phyloP scores from a whole-genome alignment of 2,888 invertebrate species.

The Adelphocoris suturalis region DNA sequence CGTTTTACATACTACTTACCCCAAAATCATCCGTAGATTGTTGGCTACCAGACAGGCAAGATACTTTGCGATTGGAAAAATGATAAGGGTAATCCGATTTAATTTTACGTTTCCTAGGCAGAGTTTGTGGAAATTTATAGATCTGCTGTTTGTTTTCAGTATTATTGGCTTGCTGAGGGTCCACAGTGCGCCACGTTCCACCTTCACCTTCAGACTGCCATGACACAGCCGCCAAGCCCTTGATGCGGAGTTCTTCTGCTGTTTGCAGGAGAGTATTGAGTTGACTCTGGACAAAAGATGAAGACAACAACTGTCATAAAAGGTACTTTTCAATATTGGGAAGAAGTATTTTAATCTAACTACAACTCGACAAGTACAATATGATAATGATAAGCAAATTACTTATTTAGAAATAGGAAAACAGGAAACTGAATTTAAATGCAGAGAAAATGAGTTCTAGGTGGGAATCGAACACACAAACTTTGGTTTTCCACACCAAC shows the following conservation, averaged over 20 bases:
- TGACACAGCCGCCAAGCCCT: slow-evolving; percentile 93
- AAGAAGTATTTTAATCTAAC: too few relatives aligned
- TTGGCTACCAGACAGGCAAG: slow-evolving; percentile 70
- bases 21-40: slow-evolving; percentile 72
- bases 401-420: too few relatives aligned
- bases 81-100: slow-evolving; percentile 71
- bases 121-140: slow-evolving; percentile 50
- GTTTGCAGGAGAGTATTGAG: slow-evolving; percentile 92
- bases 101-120: slow-evolving; percentile 72
- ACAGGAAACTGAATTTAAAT: too few relatives aligned
- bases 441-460: too few relatives aligned
- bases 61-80: slow-evolving; percentile 71
- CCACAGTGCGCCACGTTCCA: slow-evolving; percentile 76
- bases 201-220: slow-evolving; percentile 84
- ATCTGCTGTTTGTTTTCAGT: slow-evolving; percentile 50
- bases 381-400: too few relatives aligned
- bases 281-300: slow-evolving; percentile 84
- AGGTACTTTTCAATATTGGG: too few relatives aligned
- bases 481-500: too few relatives aligned
- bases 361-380: too few relatives aligned
- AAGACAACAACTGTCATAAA: not conserved
- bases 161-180: slow-evolving; percentile 73
- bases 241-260: slow-evolving; percentile 94
- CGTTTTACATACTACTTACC: slow-evolving; percentile 62
- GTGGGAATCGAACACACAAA: too few relatives aligned